A percentile compares a stretch with the other conserved stretches of the same genome.
phyloP scores from a whole-genome alignment of 1,140 invertebrate species.

The Drosophila orosa region DNA sequence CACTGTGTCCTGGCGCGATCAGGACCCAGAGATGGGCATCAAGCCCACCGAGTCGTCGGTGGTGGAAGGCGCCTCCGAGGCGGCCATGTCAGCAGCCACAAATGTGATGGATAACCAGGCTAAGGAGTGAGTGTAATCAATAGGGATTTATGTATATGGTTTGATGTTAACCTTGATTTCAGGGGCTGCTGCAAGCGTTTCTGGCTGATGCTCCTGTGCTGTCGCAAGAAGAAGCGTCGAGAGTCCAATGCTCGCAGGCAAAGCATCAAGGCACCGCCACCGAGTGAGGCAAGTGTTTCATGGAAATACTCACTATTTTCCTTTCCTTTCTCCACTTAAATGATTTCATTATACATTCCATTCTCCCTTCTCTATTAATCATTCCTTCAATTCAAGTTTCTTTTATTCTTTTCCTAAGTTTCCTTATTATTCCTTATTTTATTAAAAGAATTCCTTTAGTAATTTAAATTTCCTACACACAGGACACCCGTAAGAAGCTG shows the following conservation, averaged over 20 bases:
- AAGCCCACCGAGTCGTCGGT: constrained; percentile 71
- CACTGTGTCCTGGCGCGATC: constrained; percentile 80
- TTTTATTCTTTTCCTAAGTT: not conserved
- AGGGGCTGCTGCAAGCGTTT: constrained; percentile 79
- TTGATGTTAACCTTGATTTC: not conserved
- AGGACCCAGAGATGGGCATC: constrained; percentile 75
- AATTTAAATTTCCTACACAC: not conserved
- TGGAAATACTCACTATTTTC: not conserved
- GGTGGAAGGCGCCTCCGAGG: constrained; percentile 72
- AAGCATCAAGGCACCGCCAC: constrained; percentile 87
- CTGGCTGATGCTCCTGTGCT: constrained; percentile 75
- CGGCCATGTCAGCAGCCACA: constrained; percentile 39
- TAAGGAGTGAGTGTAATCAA: constrained; percentile 53
- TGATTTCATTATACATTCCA: not conserved
- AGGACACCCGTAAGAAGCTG: constrained; percentile 92
- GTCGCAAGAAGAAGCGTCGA: constrained; percentile 78
- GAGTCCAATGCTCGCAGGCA: constrained; percentile 85
- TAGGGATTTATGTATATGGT: not conserved
- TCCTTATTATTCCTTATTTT: no score
- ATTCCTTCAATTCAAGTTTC: not conserved
- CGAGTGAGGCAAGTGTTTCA: constrained; percentile 85
- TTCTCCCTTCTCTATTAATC: no score
- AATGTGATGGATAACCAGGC: constrained; percentile 40
- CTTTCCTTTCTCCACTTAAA: no score
- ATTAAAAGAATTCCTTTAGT: constrained; percentile 1